Evolutionary conservation across 2,113 vertebrate species (phyloP), one percentile per base, ranked within the genome.

Genomic region (Origma solitaria): DNA sequence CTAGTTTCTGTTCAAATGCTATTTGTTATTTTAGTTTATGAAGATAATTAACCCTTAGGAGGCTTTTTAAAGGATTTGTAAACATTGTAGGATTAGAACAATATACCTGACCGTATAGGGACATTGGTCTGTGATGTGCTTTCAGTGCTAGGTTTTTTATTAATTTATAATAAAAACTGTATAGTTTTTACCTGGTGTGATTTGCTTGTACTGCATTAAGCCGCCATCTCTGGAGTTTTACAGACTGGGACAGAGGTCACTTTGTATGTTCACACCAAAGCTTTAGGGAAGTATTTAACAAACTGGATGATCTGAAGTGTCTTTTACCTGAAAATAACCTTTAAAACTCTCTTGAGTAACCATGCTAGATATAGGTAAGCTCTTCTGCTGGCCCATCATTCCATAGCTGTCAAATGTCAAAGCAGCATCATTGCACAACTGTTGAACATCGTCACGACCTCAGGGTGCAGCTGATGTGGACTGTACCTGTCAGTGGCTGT

Each of bases 361-460:
- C 7, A 6, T 50, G 11, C 17, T 45, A 23, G 49, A 22, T 35
- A 10, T 0, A 60, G n/a, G 16, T 25, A 35, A 54, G 18, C 51
- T 75, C 11, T 56, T 50, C n/a, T 72, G 37, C 22, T 7, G 4
- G 27, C 31, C 20, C 25, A 13, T 53, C 21, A 3, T 15, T 92
- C 50, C 10, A 2, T 3, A 25, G 38, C 33, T 92, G 22, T 62
- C 19, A 20, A 1, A 31, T 47, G 60, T 54, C 25, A 2, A 10
- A 61, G 35, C 28, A n/a, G 15, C 0, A 0, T 38, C 5, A 1
- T 3, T 38, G 21, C 57, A 53, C 50, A 80, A 2, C 15, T n/a
- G 2, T 28, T 45, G 3, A n/a, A 2, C 9, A 16, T 27, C 2
- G 6, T 57, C 49, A 37, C 4, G 1, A 3, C 54, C 28, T 30